Conservation (phyloP, 2,888 invertebrate species). For the Cyrtodaria siliqua region DNA sequence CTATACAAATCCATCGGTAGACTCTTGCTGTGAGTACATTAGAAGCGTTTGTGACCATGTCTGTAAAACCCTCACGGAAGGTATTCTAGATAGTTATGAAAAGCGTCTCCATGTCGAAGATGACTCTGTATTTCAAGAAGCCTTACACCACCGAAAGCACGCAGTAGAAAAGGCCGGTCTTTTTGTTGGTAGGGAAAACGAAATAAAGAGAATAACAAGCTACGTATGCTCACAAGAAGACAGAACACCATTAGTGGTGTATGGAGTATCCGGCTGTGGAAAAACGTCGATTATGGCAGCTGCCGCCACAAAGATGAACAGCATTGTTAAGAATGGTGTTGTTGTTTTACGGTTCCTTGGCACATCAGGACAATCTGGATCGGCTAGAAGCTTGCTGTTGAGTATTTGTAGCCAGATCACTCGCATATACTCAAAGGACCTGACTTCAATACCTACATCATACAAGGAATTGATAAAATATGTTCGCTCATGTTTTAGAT, state of each 20-base stretch:
- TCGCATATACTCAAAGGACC: constrained; percentile 44
- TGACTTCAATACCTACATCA: constrained; percentile 39
- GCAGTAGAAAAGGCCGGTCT: constrained; percentile 50
- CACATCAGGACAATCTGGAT: constrained; percentile 71
- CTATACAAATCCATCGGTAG: constrained; percentile 18
- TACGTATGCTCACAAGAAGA: constrained; percentile 27
- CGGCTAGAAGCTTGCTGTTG: constrained; percentile 59
- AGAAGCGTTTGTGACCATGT: constrained; percentile 44
- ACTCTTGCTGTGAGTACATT: constrained; percentile 25
- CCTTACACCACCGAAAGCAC: constrained; percentile 48
- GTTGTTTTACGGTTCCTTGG: constrained; percentile 71
- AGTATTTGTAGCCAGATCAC: constrained; percentile 68
- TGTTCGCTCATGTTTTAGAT: constrained; percentile 37
- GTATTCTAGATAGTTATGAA: constrained; percentile 45
- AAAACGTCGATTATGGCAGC: constrained; percentile 81
- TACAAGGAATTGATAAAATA: constrained; percentile 58
- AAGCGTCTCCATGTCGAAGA: constrained; percentile 48
- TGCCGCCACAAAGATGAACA: constrained; percentile 28
- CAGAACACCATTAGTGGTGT: constrained; percentile 71
- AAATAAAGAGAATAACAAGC: constrained; percentile 30
- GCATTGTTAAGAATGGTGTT: constrained; percentile 23
- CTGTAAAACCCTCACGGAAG: constrained; percentile 39
- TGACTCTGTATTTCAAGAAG: constrained; percentile 51
- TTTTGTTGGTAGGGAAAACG: constrained; percentile 54
- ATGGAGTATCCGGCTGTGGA: constrained; percentile 80